A percentile compares a stretch with the other conserved stretches of the same genome.
These are phyloP conservation scores for Pundamilia nyererei DNA, from an alignment of 2,113 vertebrate species.

Conservation along the genomic window DNA sequence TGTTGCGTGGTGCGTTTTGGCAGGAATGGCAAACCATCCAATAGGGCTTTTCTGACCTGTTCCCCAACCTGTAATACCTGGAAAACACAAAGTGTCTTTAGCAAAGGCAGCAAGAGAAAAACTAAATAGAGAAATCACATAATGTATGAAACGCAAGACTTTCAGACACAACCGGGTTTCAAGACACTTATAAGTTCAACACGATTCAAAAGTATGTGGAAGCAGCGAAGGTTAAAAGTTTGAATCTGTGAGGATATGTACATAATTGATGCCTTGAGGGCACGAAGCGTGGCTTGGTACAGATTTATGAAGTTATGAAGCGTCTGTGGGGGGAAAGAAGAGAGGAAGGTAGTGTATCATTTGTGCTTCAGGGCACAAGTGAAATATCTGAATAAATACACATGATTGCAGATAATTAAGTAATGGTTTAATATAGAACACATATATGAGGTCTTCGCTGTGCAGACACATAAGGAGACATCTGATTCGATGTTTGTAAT, in stretches of 20 bases:
- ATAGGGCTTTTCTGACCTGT: constrained; percentile 88
- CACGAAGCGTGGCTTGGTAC: not conserved
- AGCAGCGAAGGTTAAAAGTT: constrained; percentile 41
- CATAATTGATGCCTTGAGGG: constrained; percentile 43
- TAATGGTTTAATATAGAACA: not conserved
- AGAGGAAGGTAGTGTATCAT: not conserved
- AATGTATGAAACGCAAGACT: not conserved
- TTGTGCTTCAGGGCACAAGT: not conserved
- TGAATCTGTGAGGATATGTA: constrained; percentile 23
- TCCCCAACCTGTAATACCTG: constrained; percentile 94
- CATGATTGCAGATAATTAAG: not conserved
- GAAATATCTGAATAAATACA: not conserved
- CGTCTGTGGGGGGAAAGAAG: not conserved
- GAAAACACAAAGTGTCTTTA: not conserved
- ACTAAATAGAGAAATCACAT: not conserved
- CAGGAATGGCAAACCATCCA: constrained; percentile 97
- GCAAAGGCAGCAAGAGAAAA: not conserved
- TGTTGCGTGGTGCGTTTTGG: constrained; percentile 85
- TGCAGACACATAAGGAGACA: not conserved
- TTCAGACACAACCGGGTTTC: not conserved
- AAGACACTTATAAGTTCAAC: not conserved
- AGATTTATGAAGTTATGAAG: constrained; percentile 14
- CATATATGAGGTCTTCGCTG: not conserved
- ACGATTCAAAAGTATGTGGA: not conserved
- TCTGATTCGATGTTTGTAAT: not conserved